These are phyloP conservation scores for Pilophorus perplexus DNA, from an alignment of 2,888 invertebrate genomes.

Conservation along the genomic window DNA sequence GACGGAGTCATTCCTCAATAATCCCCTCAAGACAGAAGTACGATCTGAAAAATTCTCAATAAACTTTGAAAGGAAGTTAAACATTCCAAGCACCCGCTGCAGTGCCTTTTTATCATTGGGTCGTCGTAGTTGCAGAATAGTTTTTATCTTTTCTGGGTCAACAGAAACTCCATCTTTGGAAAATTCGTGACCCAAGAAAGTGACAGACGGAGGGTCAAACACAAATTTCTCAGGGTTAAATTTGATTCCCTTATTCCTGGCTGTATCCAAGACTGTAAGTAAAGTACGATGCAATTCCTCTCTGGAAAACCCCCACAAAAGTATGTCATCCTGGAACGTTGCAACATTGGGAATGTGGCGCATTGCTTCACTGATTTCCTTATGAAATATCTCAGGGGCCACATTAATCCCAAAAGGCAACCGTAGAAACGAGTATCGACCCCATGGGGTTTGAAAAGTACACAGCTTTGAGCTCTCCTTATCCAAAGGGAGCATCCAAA, in stretches of 20 bases:
- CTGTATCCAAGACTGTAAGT: slow-evolving; percentile 36
- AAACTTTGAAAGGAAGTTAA: slow-evolving; percentile 47
- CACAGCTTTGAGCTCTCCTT: slow-evolving; percentile 12
- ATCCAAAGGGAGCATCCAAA: slow-evolving; percentile 35
- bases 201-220: slow-evolving; percentile 45
- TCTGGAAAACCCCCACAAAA: slow-evolving; percentile 28
- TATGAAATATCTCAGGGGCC: slow-evolving; percentile 48
- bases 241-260: slow-evolving; percentile 40
- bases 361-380: slow-evolving; percentile 31
- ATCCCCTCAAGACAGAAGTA: slow-evolving; percentile 43
- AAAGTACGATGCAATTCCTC: slow-evolving; percentile 28
- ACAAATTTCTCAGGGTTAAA: slow-evolving; percentile 50
- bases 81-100: slow-evolving; percentile 46
- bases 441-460: no score
- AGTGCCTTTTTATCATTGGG: slow-evolving; percentile 46
- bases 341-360: slow-evolving; percentile 30
- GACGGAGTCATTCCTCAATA: slow-evolving; percentile 43
- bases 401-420: slow-evolving; percentile 51
- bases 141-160: slow-evolving; percentile 31
- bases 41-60: slow-evolving; percentile 46
- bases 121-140: slow-evolving; percentile 46
- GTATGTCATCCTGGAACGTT: slow-evolving; percentile 43
- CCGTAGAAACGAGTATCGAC: slow-evolving; percentile 49
- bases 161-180: slow-evolving; percentile 44
- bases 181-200: slow-evolving; percentile 49